These are phyloP conservation scores for Spinus olivaceus DNA, from an alignment of 2,797 vertebrate species.

Conservation along the genomic window DNA sequence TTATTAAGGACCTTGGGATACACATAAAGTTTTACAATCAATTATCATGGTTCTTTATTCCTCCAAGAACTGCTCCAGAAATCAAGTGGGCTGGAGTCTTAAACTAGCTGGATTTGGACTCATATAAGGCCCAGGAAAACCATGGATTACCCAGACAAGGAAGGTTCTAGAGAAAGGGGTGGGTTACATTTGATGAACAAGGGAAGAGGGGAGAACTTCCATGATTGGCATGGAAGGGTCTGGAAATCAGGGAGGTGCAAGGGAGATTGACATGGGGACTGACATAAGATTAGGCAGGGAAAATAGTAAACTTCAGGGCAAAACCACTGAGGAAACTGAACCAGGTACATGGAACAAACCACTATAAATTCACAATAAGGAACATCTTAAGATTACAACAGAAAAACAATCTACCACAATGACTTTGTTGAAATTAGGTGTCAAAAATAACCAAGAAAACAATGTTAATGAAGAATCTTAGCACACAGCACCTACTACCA, in stretches of 20 bases:
- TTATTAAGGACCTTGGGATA: background rate
- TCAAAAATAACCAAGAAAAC: background rate
- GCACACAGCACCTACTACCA: background rate
- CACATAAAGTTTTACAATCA: background rate
- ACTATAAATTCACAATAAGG: background rate
- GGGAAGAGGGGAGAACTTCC: too few species aligned
- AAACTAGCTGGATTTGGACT: too few species aligned
- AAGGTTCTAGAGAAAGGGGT: too few species aligned
- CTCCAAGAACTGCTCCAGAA: background rate
- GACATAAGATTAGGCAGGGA: too few species aligned
- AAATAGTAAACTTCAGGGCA: background rate
- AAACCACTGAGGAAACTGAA: background rate
- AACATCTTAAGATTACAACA: background rate
- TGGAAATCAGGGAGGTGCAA: too few species aligned
- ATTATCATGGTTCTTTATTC: background rate
- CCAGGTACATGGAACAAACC: background rate
- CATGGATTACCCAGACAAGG: too few species aligned
- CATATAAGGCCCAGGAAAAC: too few species aligned
- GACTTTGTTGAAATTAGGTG: background rate
- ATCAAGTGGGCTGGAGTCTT: background rate
- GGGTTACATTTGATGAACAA: too few species aligned
- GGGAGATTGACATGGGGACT: too few species aligned
- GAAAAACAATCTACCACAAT: background rate
- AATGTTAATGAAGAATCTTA: background rate
- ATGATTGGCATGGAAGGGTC: too few species aligned